Evolutionary conservation across 2,888 invertebrate species (phyloP).

Genomic region (Harpalus rubripes): DNA sequence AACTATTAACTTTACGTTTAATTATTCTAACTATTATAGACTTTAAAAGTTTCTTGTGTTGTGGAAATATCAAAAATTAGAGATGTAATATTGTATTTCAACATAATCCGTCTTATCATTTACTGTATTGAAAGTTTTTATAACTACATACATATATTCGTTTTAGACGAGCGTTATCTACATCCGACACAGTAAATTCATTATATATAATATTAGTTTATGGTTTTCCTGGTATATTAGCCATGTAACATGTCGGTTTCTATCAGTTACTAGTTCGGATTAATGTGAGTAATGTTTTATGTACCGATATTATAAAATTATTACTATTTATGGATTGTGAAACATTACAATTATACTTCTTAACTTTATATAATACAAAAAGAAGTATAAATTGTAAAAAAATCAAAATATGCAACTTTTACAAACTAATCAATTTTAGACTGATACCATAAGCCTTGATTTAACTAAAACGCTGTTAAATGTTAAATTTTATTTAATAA

Average conservation of each 20-base stretch:
- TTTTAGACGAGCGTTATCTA: conserved; percentile 28
- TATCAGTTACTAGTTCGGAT: conserved; percentile 17
- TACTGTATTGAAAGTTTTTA: neutral
- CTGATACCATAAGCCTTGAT: no score
- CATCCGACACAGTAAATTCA: conserved; percentile 36
- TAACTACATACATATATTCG: conserved; percentile 28
- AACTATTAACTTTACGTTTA: conserved; percentile 2
- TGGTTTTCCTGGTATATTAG: conserved; percentile 37
- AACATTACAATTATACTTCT: neutral
- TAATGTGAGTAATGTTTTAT: neutral
- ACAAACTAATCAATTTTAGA: no score
- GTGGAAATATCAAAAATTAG: neutral
- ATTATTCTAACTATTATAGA: no score
- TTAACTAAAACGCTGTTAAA: no score
- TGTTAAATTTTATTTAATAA: no score
- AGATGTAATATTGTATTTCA: neutral
- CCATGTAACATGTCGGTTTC: neutral
- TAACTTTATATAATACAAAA: no score
- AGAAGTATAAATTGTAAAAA: no score
- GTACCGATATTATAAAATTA: neutral
- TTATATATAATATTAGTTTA: conserved; percentile 33
- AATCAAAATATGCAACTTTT: no score
- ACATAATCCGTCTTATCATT: conserved; percentile 6
- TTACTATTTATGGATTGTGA: neutral
- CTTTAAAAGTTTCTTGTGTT: neutral